Percentiles rank a stretch among this genome's conserved stretches.
These are phyloP conservation scores for Phyllotreta striolata DNA, from an alignment of 2,888 invertebrate genomes.

Conservation along the genomic window DNA sequence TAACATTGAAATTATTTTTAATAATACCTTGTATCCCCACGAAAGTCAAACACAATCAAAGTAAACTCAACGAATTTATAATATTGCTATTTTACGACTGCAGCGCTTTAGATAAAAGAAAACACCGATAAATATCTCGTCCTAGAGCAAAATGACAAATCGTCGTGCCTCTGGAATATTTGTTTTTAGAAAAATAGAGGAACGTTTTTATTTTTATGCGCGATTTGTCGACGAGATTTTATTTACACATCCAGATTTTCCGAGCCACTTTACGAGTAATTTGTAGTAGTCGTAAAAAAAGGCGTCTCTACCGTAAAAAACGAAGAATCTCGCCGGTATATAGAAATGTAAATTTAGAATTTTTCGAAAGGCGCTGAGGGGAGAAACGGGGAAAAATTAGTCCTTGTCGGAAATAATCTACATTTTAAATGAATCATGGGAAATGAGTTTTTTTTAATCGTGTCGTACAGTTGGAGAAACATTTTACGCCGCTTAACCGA, in stretches of 20 bases:
- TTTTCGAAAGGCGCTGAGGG: slow-evolving; percentile 18
- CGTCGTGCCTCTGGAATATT: slow-evolving; percentile 21
- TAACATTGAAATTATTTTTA: no score
- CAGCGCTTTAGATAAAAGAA: no score
- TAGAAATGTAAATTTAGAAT: slow-evolving; percentile 33
- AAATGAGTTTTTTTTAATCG: slow-evolving; percentile 10
- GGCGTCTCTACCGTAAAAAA: slow-evolving; percentile 21
- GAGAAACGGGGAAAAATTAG: slow-evolving; percentile 23
- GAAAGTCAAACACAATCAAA: no score
- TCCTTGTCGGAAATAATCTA: slow-evolving; percentile 31
- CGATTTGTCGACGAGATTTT: slow-evolving; percentile 33
- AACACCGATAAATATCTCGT: no score
- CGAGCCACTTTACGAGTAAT: slow-evolving; percentile 36
- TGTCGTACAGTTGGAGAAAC: background rate
- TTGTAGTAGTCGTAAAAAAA: slow-evolving; percentile 33
- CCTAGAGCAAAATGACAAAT: slow-evolving; percentile 21
- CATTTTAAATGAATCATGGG: slow-evolving; percentile 25
- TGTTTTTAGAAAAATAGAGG: slow-evolving; percentile 24
- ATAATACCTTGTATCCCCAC: no score
- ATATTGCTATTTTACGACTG: no score
- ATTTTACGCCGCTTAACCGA: background rate
- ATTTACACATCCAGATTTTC: slow-evolving; percentile 33
- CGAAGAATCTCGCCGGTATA: slow-evolving; percentile 20
- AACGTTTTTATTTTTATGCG: slow-evolving; percentile 26
- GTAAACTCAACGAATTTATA: no score